Percentiles rank a stretch among this genome's conserved stretches.
Conservation (phyloP, 2,113 vertebrate species). For the Ptychochromis oligacanthus region DNA sequence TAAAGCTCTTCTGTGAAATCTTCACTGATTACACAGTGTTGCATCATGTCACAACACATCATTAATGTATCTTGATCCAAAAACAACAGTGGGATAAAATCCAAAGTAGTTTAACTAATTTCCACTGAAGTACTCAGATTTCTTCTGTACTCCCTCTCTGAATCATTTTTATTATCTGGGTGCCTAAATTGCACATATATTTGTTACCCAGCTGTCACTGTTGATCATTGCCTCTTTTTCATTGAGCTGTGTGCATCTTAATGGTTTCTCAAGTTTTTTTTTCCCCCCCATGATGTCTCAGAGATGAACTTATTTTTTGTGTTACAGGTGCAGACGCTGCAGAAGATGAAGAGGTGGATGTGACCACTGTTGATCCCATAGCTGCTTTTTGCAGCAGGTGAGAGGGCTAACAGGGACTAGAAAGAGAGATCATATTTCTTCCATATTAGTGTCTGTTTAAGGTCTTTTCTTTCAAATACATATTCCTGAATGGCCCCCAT, state of each 20-base stretch:
- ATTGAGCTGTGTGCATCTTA: too few relatives aligned
- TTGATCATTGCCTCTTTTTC: not conserved
- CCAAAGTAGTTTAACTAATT: too few relatives aligned
- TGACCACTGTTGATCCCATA: slow-evolving; percentile 96
- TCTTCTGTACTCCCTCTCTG: too few relatives aligned
- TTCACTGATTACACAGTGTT: not conserved
- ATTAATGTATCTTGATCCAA: not conserved
- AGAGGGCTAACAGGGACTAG: slow-evolving; percentile 25
- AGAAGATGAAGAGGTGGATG: slow-evolving; percentile 97
- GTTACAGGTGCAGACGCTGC: slow-evolving; percentile 91
- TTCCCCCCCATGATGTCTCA: not conserved
- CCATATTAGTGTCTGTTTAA: too few relatives aligned
- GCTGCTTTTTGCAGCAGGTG: slow-evolving; percentile 97
- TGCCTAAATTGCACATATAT: too few relatives aligned
- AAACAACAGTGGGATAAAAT: not conserved
- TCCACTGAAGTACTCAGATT: too few relatives aligned
- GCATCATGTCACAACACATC: too few relatives aligned
- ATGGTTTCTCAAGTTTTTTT: not conserved
- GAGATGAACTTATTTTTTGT: not conserved
- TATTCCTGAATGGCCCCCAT: not conserved
- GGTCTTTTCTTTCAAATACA: not conserved
- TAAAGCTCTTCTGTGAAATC: not conserved
- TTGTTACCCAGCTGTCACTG: not conserved
- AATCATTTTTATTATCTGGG: too few relatives aligned
- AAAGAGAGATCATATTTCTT: not conserved